Conservation (phyloP, 2,888 invertebrate species). For the Bembecia ichneumoniformis region DNA sequence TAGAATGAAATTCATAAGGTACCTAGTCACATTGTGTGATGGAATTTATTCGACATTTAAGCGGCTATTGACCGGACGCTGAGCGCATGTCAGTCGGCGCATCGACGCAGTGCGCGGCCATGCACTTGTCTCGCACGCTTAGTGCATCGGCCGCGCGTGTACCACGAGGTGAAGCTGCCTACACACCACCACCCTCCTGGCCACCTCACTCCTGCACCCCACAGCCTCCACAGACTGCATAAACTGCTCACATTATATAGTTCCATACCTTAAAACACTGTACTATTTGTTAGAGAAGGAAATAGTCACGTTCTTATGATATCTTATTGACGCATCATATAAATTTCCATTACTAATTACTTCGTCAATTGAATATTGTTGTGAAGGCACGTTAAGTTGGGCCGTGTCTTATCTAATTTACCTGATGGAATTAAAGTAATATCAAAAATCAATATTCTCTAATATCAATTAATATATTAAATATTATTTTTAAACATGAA, state of each 20-base stretch:
- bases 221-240: conserved; percentile 11
- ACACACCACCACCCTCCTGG: conserved; percentile 26
- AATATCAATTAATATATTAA: too few species aligned
- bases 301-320: background rate
- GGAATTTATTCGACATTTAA: conserved; percentile 3
- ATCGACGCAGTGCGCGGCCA: conserved; percentile 54
- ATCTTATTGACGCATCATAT: too few species aligned
- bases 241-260: background rate
- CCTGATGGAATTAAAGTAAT: too few species aligned
- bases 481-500: too few species aligned
- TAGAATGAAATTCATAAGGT: too few species aligned
- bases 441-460: too few species aligned
- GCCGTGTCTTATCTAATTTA: too few species aligned
- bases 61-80: conserved; percentile 49
- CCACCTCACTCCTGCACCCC: conserved; percentile 13
- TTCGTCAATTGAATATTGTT: too few species aligned
- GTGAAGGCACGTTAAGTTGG: too few species aligned
- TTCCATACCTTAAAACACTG: background rate
- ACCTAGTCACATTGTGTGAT: background rate
- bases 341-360: too few species aligned
- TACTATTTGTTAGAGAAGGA: background rate
- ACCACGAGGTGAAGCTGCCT: conserved; percentile 29
- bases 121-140: conserved; percentile 55
- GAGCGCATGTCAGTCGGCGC: conserved; percentile 48
- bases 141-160: conserved; percentile 52